Evolutionary conservation across 1,140 invertebrate genomes (phyloP), one percentile per base, ranked within the genome.

Genomic region (Riptortus pedestris): DNA sequence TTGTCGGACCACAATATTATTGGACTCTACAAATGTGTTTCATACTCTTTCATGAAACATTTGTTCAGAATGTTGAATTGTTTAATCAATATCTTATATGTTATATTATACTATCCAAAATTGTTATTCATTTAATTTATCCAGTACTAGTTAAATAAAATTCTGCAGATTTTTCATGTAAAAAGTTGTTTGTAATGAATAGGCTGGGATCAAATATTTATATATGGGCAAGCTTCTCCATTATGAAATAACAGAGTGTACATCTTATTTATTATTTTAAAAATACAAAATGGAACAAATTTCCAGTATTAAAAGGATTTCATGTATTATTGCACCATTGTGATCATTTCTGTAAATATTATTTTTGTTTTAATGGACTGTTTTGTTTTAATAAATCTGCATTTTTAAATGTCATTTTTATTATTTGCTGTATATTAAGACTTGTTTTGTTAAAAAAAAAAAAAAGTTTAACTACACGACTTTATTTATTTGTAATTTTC

Each of bases 381-480:
- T 55, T 55, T 55, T 55, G 51, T 24, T 24, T 55, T 24, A 55
- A 55, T 55, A 55, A 55, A 55, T 24, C 51, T 55, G 51, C 51
- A 55, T 55, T 55, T 55, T 55, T 24, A 24, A 55, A 55, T 24
- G 16, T 24, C 51, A 38, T 7, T 38, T 5, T 38, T 38, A 38
- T 38, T 38, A 38, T 38, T 38, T 7, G 5, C 14, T 38, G 31
- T 38, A 38, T 7, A 38, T 38, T 38, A 38, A 38, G 31, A 38
- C 14, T 7, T 38, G 31, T 38, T 38, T 38, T 5, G 14, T 7
- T 38, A 38, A 38, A n/a, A n/a, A n/a, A n/a, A n/a, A n/a, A n/a
- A n/a, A n/a, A n/a, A n/a, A n/a, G n/a, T n/a, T n/a, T n/a, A n/a
- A n/a, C n/a, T n/a, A n/a, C n/a, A n/a, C n/a, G n/a, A n/a, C n/a